These are phyloP conservation scores for Ailuropoda melanoleuca DNA, from an alignment of 2,113 vertebrate species.

Conservation along the genomic window DNA sequence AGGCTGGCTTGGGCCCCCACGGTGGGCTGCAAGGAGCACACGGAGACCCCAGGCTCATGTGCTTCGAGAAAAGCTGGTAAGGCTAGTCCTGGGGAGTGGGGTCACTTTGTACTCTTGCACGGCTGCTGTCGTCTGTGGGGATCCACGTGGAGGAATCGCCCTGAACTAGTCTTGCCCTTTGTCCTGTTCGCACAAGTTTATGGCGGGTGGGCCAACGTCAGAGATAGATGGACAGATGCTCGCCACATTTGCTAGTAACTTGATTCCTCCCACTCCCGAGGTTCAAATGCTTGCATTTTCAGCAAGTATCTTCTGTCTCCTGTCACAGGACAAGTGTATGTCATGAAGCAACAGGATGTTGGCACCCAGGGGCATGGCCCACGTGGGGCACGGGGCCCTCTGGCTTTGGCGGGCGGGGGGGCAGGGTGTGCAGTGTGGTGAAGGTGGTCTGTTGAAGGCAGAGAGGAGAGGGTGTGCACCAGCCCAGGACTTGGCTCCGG, in stretches of 20 bases:
- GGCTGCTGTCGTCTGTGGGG: fast-evolving
- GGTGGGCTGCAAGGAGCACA: neutral
- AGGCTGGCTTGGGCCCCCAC: neutral
- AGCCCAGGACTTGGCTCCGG: neutral
- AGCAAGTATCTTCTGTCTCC: fast-evolving
- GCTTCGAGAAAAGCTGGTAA: neutral
- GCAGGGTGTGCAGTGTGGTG: fast-evolving
- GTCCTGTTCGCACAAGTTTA: neutral
- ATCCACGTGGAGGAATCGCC: neutral
- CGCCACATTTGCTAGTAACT: fast-evolving
- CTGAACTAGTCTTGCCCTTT: neutral
- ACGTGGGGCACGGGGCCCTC: fast-evolving
- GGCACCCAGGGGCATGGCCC: fast-evolving
- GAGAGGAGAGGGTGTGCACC: neutral
- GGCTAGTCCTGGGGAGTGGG: fast-evolving
- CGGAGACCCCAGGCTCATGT: too few species aligned
- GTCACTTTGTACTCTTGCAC: fast-evolving
- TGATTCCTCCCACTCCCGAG: neutral
- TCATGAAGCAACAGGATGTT: fast-evolving
- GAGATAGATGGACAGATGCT: fast-evolving
- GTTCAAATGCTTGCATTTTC: fast-evolving
- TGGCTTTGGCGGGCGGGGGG: neutral
- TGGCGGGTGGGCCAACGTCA: neutral
- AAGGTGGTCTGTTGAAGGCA: neutral
- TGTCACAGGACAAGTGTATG: neutral